These are phyloP conservation scores for Nomada fucata DNA, from an alignment of 2,888 invertebrate genomes.

Conservation along the genomic window DNA sequence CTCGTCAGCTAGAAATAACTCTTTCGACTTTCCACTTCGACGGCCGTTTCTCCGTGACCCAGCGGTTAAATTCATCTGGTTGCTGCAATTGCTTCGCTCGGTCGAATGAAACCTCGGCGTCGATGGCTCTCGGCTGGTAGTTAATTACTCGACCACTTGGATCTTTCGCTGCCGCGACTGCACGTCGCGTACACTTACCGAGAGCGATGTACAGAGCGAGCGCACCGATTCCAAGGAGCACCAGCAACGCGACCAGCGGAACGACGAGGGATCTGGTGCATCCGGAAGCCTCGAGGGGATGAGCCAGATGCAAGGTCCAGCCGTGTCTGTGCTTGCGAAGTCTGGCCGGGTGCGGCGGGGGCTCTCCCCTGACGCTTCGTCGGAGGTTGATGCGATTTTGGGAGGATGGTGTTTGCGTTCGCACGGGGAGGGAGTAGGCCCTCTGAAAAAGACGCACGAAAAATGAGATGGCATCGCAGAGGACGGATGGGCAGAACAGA, in stretches of 20 bases:
- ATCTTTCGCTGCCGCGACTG: neutral
- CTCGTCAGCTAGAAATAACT: conserved; percentile 35
- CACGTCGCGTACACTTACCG: conserved; percentile 70
- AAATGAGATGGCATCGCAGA: neutral
- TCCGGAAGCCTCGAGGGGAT: conserved; percentile 76
- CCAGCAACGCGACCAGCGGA: conserved; percentile 76
- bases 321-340: conserved; percentile 81
- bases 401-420: conserved; percentile 79
- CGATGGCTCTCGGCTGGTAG: conserved; percentile 1
- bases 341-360: conserved; percentile 80
- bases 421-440: conserved; percentile 80
- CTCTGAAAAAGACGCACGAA: conserved; percentile 74
- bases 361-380: conserved; percentile 80
- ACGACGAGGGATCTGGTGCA: conserved; percentile 79
- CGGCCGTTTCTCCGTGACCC: conserved; percentile 42
- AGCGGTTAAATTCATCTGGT: conserved; percentile 61
- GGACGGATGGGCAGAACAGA: neutral
- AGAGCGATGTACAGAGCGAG: conserved; percentile 82
- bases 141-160: conserved; percentile 35
- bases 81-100: conserved; percentile 52
- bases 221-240: conserved; percentile 79
- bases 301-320: conserved; percentile 81
- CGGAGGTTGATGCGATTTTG: conserved; percentile 81
- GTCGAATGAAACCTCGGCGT: conserved; percentile 52
- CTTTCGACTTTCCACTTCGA: neutral